Percentiles rank a stretch among this genome's conserved stretches.
phyloP scores from a whole-genome alignment of 2,113 vertebrate genomes.

The Gymnogyps californianus region DNA sequence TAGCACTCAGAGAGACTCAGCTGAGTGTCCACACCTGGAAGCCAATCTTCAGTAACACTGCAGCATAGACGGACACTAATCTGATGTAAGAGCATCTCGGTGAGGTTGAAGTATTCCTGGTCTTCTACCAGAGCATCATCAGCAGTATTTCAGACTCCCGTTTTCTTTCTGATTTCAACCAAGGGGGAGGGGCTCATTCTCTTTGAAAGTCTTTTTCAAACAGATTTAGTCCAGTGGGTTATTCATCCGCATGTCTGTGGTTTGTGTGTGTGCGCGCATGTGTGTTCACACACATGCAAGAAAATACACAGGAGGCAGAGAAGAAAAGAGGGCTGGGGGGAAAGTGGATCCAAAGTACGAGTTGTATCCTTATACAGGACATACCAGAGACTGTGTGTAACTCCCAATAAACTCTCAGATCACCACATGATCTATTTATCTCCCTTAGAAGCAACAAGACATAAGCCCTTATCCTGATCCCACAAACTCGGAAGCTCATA shows the following conservation, averaged over 20 bases:
- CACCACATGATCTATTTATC: not conserved
- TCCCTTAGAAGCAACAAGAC: not conserved
- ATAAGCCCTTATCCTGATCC: not conserved
- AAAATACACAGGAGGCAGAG: not conserved
- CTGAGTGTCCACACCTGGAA: not conserved
- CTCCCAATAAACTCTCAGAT: not conserved
- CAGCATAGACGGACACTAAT: too few species aligned
- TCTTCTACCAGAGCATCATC: not conserved
- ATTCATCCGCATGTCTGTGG: not conserved
- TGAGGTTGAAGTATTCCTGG: not conserved
- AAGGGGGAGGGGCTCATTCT: not conserved
- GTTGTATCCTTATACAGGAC: not conserved
- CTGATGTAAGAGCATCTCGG: accelerated
- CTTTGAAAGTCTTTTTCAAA: not conserved
- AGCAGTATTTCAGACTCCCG: not conserved
- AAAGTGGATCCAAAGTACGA: not conserved
- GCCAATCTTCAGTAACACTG: not conserved
- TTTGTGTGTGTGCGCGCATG: not conserved
- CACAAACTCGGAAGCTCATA: not conserved
- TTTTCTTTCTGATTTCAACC: not conserved
- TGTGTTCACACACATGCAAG: not conserved
- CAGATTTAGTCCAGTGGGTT: not conserved
- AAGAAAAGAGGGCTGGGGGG: not conserved
- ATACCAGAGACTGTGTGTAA: not conserved
- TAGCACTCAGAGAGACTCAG: not conserved